These are phyloP conservation scores for Eueides isabella DNA, from an alignment of 1,140 invertebrate species.

Conservation along the genomic window DNA sequence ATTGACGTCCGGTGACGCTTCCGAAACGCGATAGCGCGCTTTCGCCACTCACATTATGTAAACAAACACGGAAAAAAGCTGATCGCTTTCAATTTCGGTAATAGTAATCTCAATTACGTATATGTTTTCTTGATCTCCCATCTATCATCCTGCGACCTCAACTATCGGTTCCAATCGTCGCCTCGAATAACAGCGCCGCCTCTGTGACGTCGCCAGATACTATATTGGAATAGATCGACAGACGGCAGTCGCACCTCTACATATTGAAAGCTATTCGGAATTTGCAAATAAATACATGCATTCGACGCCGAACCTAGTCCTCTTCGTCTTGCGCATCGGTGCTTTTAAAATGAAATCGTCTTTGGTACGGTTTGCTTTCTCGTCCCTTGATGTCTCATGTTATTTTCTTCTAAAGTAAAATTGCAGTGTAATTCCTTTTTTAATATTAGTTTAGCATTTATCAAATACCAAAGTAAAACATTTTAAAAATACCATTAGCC, in stretches of 20 bases:
- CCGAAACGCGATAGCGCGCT: slow-evolving; percentile 75
- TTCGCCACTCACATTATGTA: slow-evolving; percentile 78
- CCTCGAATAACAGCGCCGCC: slow-evolving; percentile 63
- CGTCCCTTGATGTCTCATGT: background rate
- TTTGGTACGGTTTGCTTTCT: slow-evolving; percentile 45
- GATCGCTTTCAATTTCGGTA: slow-evolving; percentile 77
- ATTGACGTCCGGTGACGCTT: slow-evolving; percentile 77
- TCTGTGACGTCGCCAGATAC: slow-evolving; percentile 65
- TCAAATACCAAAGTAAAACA: too few relatives aligned
- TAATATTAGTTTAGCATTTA: too few relatives aligned
- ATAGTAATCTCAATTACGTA: slow-evolving; percentile 80
- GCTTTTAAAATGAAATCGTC: slow-evolving; percentile 77
- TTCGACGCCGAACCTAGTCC: slow-evolving; percentile 46
- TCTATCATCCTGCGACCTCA: slow-evolving; percentile 27
- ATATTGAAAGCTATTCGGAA: slow-evolving; percentile 80
- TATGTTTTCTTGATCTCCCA: slow-evolving; percentile 34
- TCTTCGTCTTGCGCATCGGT: slow-evolving; percentile 65
- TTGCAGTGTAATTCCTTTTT: background rate
- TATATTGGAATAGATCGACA: slow-evolving; percentile 78
- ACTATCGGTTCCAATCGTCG: slow-evolving; percentile 63
- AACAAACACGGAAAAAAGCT: slow-evolving; percentile 75
- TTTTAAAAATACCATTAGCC: too few relatives aligned
- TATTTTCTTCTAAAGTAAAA: background rate
- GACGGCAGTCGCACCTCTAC: slow-evolving; percentile 71
- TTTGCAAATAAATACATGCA: slow-evolving; percentile 81